phyloP scores from a whole-genome alignment of 2,113 vertebrate species.

The Pampusana beccarii region DNA sequence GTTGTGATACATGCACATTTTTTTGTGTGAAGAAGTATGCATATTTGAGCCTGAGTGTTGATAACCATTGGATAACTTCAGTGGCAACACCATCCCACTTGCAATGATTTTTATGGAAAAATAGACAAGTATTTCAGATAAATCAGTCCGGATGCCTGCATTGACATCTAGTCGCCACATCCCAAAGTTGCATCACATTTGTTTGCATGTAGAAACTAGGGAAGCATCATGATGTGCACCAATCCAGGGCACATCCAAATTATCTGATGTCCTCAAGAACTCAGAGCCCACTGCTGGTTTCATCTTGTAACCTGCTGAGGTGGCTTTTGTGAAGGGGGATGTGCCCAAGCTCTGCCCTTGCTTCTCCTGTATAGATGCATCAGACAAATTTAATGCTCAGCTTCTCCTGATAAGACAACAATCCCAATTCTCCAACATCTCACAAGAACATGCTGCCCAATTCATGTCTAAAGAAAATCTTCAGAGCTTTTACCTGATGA shows the following conservation, averaged over 20 bases:
- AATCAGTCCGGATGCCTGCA: not conserved
- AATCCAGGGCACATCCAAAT: not conserved
- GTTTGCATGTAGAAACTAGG: not conserved
- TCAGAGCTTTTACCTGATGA: not conserved
- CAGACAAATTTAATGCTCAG: not conserved
- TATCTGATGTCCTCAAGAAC: not conserved
- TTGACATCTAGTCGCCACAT: not conserved
- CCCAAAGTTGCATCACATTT: not conserved
- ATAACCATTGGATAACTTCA: not conserved
- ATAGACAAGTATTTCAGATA: not conserved
- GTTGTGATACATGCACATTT: not conserved
- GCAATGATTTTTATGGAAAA: not conserved
- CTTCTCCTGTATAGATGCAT: not conserved
- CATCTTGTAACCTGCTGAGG: not conserved
- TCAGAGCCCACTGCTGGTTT: not conserved
- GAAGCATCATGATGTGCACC: not conserved
- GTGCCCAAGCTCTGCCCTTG: rapidly evolving
- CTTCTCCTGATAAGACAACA: not conserved
- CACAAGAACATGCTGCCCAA: not conserved
- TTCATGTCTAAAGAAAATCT: not conserved
- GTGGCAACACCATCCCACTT: not conserved
- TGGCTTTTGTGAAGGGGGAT: not conserved
- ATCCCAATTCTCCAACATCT: not conserved
- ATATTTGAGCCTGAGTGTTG: not conserved
- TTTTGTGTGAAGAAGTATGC: not conserved